Conservation (phyloP, 2,888 invertebrate species). For the Tetrapedia diversipes region DNA sequence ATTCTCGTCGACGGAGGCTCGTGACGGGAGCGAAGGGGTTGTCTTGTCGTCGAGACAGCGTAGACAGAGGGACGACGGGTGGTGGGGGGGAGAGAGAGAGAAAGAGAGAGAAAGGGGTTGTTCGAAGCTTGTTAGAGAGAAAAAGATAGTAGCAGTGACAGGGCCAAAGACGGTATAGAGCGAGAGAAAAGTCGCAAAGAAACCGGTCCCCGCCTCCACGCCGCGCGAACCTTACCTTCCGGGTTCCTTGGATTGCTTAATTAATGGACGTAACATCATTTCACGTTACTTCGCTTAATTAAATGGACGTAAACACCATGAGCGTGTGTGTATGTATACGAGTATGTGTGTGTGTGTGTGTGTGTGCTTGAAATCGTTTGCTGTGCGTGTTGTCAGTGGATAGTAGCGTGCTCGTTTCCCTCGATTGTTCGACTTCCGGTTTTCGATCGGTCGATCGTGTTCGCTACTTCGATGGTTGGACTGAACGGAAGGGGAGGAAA, state of each 20-base stretch:
- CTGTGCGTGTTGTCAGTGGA: slow-evolving; percentile 54
- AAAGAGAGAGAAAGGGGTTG: not conserved
- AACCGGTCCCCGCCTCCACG: slow-evolving; percentile 82
- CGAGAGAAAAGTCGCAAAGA: slow-evolving; percentile 58
- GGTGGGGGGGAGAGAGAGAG: not conserved
- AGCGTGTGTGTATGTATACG: slow-evolving; percentile 25
- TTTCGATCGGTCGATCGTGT: not conserved
- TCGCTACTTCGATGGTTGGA: not conserved
- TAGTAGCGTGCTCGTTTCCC: slow-evolving; percentile 37
- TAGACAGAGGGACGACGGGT: not conserved
- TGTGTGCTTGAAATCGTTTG: slow-evolving; percentile 39
- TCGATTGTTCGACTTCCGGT: not conserved
- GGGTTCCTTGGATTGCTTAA: slow-evolving; percentile 54
- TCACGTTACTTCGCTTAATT: slow-evolving; percentile 52
- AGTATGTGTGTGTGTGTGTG: too few relatives aligned
- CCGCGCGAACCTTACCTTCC: slow-evolving; percentile 75
- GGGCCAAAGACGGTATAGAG: slow-evolving; percentile 34
- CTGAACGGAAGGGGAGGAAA: not conserved
- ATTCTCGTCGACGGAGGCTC: not conserved
- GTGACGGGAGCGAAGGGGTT: not conserved
- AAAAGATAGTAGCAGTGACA: slow-evolving; percentile 29
- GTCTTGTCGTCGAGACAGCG: not conserved
- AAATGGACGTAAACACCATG: slow-evolving; percentile 57
- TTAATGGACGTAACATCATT: slow-evolving; percentile 61
- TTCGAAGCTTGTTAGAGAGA: slow-evolving; percentile 31